Evolutionary conservation across 35 echinoderm and acorn worm genomes (phyloP).

Genomic region (Apostichopus japonicus): DNA sequence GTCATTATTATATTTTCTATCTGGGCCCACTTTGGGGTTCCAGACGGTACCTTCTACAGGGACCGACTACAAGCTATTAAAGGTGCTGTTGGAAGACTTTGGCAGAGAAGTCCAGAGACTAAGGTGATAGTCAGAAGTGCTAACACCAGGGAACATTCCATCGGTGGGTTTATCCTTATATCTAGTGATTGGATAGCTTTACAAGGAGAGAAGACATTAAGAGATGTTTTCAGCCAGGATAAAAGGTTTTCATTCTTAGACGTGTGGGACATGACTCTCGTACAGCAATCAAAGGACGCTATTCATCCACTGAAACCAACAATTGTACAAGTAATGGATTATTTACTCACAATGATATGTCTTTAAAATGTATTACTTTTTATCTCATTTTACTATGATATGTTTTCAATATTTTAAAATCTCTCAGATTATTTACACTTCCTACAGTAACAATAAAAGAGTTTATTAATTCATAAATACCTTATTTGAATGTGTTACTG

Average conservation of each 20-base stretch:
- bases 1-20: slow-evolving; percentile 7
- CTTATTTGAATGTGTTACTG: no score
- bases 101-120: slow-evolving; percentile 32
- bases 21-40: slow-evolving; percentile 42
- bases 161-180: no score
- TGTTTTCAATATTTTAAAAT: no score
- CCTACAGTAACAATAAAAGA: no score
- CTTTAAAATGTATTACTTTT: no score
- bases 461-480: no score
- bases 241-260: no score
- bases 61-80: slow-evolving; percentile 3
- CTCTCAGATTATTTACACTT: no score
- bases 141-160: slow-evolving; percentile 53
- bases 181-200: no score
- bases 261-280: background rate
- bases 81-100: background rate
- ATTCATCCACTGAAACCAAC: slow-evolving; percentile 56
- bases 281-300: background rate
- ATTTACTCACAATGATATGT: slow-evolving; percentile 36
- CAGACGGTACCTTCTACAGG: slow-evolving; percentile 44
- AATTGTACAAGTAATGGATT: slow-evolving; percentile 23
- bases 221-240: no score
- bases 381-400: no score
- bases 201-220: slow-evolving; percentile 27
- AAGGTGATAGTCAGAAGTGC: slow-evolving; percentile 38